Conservation (phyloP, 2,113 vertebrate species). For the Furnarius figulus region DNA sequence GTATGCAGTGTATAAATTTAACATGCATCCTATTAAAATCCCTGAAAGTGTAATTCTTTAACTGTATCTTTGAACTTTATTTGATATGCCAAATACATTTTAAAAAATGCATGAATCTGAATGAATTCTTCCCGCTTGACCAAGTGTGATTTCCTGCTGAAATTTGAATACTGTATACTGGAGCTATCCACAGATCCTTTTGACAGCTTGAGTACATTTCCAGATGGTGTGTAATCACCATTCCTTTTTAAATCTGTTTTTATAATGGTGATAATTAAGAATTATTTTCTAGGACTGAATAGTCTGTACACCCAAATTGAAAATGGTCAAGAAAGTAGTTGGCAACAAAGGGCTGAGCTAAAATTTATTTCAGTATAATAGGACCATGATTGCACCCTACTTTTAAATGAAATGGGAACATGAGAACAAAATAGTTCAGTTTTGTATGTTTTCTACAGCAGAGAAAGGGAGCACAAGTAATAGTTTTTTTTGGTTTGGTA, state of each 20-base stretch:
- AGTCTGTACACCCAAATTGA: background rate
- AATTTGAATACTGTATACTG: conserved; percentile 32
- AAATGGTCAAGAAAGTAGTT: conserved; percentile 44
- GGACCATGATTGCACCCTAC: background rate
- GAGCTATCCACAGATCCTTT: conserved; percentile 51
- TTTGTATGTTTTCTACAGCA: background rate
- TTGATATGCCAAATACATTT: conserved; percentile 18
- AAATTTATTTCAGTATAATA: conserved; percentile 15
- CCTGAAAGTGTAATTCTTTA: conserved; percentile 33
- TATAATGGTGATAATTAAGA: conserved; percentile 63
- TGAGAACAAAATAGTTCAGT: background rate
- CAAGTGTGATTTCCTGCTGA: conserved; percentile 39
- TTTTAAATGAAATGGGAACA: background rate
- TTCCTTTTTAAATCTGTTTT: conserved; percentile 70
- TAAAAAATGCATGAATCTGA: conserved; percentile 12
- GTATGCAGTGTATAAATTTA: conserved; percentile 33
- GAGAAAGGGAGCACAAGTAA: background rate
- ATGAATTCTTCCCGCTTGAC: conserved; percentile 21
- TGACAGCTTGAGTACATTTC: conserved; percentile 60
- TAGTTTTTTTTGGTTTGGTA: background rate
- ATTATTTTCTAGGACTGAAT: conserved; percentile 57
- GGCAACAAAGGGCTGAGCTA: background rate
- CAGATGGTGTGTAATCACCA: conserved; percentile 57
- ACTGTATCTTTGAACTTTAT: conserved; percentile 31
- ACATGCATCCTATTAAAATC: background rate